Percentiles rank a stretch among this genome's conserved stretches.
Evolutionary conservation across 2,113 vertebrate genomes (phyloP).

Genomic region (Ctenomys sociabilis): DNA sequence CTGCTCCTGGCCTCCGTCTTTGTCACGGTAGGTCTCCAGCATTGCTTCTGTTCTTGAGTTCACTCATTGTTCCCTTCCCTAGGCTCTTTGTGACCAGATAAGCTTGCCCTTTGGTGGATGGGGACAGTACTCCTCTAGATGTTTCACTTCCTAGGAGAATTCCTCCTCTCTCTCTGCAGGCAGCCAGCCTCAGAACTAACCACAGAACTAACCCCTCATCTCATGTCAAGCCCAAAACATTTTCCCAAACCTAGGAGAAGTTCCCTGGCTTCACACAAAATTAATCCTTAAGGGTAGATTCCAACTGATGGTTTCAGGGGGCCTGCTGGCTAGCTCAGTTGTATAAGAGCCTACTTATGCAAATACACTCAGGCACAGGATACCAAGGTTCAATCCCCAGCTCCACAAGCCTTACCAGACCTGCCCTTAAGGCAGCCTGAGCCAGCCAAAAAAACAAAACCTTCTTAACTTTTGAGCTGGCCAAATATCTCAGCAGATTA

Average conservation of each 20-base stretch:
- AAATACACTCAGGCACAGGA: no score
- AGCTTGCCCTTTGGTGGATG: neutral
- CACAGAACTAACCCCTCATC: neutral
- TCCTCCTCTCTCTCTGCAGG: neutral
- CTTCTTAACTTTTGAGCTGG: no score
- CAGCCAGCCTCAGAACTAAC: conserved; percentile 41
- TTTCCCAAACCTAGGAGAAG: conserved; percentile 7
- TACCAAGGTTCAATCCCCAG: no score
- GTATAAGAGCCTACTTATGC: no score
- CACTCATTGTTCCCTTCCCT: neutral
- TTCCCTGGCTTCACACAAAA: neutral
- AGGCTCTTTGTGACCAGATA: conserved; percentile 4
- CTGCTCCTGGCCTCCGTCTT: conserved; percentile 97
- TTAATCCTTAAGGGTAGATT: neutral
- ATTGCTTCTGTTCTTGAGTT: conserved; percentile 52
- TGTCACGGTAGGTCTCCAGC: conserved; percentile 91
- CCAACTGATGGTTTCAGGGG: no score
- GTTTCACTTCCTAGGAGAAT: neutral
- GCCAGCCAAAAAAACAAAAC: no score
- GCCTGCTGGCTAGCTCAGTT: no score
- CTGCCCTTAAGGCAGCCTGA: no score
- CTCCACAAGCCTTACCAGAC: no score
- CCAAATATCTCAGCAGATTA: no score
- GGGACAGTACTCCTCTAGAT: neutral
- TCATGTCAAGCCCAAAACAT: neutral